A percentile compares a stretch with the other conserved stretches of the same genome.
phyloP scores from a whole-genome alignment of 2,113 vertebrate species.

The Thalassoma bifasciatum region DNA sequence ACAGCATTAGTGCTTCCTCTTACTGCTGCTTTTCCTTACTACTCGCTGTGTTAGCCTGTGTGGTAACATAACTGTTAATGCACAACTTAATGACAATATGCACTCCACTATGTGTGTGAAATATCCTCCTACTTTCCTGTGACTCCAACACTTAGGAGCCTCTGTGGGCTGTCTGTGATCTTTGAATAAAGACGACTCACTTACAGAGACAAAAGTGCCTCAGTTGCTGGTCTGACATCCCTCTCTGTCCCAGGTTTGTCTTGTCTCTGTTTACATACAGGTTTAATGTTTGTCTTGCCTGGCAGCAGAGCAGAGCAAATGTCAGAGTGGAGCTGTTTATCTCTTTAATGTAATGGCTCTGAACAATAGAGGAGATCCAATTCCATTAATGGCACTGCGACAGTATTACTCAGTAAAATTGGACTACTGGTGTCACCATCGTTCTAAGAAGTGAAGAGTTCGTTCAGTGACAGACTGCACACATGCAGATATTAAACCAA shows the following conservation, averaged over 20 bases:
- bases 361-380: constrained; percentile 44
- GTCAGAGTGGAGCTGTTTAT: constrained; percentile 24
- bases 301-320: constrained; percentile 13
- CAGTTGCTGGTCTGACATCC: neutral
- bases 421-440: neutral
- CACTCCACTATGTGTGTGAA: neutral
- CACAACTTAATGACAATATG: neutral
- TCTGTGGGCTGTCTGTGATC: neutral
- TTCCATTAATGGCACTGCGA: constrained; percentile 47
- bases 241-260: neutral
- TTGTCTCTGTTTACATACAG: constrained; percentile 4
- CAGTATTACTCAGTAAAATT: constrained; percentile 35
- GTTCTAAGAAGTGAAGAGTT: neutral
- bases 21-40: too few relatives aligned
- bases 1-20: too few relatives aligned
- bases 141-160: neutral
- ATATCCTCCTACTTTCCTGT: neutral
- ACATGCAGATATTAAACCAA: constrained; percentile 11
- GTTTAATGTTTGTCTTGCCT: constrained; percentile 8
- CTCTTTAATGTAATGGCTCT: constrained; percentile 48
- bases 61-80: too few relatives aligned
- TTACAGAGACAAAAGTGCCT: neutral
- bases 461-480: neutral
- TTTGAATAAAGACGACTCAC: constrained; percentile 3
- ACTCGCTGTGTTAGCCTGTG: too few relatives aligned